These are phyloP conservation scores for Taeniopygia guttata DNA, from an alignment of 2,797 vertebrate genomes.

Conservation along the genomic window DNA sequence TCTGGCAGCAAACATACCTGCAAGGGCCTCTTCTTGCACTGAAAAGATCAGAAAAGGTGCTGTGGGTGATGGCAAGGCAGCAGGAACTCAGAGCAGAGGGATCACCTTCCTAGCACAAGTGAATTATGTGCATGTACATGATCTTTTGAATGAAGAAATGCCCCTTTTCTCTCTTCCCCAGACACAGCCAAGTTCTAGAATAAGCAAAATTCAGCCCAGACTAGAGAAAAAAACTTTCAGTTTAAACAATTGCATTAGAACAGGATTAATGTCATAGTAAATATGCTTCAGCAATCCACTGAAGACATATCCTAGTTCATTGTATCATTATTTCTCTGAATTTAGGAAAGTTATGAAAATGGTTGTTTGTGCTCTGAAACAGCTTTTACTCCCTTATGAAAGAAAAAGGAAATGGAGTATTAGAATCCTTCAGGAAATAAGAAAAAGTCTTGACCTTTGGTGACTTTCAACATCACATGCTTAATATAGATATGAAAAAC, in stretches of 20 bases:
- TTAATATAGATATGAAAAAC: conserved; percentile 22
- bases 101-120: not conserved
- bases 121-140: fast-evolving
- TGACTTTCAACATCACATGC: not conserved
- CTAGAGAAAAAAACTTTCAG: not conserved
- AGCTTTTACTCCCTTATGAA: not conserved
- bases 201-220: not conserved
- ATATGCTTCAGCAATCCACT: not conserved
- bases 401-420: not conserved
- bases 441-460: not conserved
- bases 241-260: not conserved
- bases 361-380: not conserved
- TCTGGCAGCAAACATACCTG: not conserved
- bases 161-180: not conserved
- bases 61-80: not conserved
- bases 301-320: not conserved
- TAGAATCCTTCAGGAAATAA: not conserved
- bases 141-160: not conserved
- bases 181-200: not conserved
- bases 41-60: not conserved
- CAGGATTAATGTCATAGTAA: not conserved
- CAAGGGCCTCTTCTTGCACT: not conserved
- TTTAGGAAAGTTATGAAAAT: not conserved
- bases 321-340: not conserved
- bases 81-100: not conserved